A percentile compares a stretch with the other conserved stretches of the same genome.
Evolutionary conservation across 2,113 vertebrate genomes (phyloP).

Genomic region (Salvelinus sp.): DNA sequence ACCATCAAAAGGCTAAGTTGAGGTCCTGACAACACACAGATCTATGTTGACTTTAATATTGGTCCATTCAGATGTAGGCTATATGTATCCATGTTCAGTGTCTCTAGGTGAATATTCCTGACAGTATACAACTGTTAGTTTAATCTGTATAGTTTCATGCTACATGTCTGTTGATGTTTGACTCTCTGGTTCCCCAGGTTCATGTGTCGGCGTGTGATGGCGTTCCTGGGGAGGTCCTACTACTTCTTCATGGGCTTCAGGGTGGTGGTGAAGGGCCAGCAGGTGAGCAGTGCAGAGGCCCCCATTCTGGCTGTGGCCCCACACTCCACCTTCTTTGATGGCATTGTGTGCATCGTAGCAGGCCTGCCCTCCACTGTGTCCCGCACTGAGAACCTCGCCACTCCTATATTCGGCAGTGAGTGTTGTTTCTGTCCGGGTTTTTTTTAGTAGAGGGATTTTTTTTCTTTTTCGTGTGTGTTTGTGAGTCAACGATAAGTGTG

Average conservation of each 20-base stretch:
- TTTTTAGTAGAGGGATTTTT: too few species aligned
- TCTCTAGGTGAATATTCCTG: too few species aligned
- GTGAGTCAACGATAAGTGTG: too few species aligned
- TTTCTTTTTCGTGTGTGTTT: too few species aligned
- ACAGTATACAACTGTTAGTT: too few species aligned
- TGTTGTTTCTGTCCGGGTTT: conserved; percentile 4
- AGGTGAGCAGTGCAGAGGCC: conserved; percentile 75
- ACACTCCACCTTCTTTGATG: conserved; percentile 95
- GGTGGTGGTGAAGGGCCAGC: conserved; percentile 83
- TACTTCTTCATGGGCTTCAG: conserved; percentile 90
- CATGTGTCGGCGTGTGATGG: conserved; percentile 74
- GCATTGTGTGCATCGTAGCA: conserved; percentile 82
- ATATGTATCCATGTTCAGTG: too few species aligned
- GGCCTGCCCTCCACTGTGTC: conserved; percentile 91
- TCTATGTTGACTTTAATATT: too few species aligned
- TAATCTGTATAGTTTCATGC: too few species aligned
- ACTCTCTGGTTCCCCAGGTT: conserved; percentile 68
- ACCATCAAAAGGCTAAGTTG: too few species aligned
- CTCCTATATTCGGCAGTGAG: conserved; percentile 91
- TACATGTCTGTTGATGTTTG: too few species aligned
- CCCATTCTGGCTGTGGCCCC: conserved; percentile 90
- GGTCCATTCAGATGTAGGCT: too few species aligned
- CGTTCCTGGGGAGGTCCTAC: conserved; percentile 73
- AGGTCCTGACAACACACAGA: too few species aligned
- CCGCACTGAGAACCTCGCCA: conserved; percentile 82